These are phyloP conservation scores for Opisthograptis luteolata DNA, from an alignment of 2,888 invertebrate species.

Conservation along the genomic window DNA sequence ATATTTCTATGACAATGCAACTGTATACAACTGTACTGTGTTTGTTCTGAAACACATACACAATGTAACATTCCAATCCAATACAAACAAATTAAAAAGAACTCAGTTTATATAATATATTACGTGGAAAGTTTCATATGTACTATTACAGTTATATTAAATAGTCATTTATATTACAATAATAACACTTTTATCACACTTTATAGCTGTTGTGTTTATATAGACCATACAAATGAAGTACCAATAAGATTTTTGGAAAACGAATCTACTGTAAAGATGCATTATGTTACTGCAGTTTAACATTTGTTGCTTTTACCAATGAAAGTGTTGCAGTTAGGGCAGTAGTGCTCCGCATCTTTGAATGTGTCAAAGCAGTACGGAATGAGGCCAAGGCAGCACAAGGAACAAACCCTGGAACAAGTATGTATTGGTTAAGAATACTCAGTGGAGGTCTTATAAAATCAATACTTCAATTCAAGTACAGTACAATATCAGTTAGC, in stretches of 20 bases:
- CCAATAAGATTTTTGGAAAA: conserved; percentile 18
- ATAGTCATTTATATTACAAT: no score
- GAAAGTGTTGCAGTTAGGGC: conserved; percentile 78
- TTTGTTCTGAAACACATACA: no score
- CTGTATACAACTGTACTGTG: no score
- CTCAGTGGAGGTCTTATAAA: no score
- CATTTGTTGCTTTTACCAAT: conserved; percentile 78
- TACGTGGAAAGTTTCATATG: neutral
- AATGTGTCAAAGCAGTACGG: conserved; percentile 81
- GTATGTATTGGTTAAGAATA: neutral
- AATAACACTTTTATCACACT: neutral
- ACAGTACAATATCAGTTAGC: no score
- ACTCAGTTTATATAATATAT: no score
- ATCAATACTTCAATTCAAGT: no score
- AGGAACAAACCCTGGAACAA: conserved; percentile 73
- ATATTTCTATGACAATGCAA: no score
- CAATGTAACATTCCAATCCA: no score
- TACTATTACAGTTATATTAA: no score
- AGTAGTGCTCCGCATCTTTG: conserved; percentile 80
- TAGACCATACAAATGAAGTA: conserved; percentile 11
- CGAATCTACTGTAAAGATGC: conserved; percentile 9
- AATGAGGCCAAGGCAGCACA: conserved; percentile 77
- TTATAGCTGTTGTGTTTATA: neutral
- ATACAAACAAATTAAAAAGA: no score
- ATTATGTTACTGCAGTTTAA: conserved; percentile 43